Evolutionary conservation across 1,140 invertebrate species (phyloP).

Genomic region (Drosophila carrolli): DNA sequence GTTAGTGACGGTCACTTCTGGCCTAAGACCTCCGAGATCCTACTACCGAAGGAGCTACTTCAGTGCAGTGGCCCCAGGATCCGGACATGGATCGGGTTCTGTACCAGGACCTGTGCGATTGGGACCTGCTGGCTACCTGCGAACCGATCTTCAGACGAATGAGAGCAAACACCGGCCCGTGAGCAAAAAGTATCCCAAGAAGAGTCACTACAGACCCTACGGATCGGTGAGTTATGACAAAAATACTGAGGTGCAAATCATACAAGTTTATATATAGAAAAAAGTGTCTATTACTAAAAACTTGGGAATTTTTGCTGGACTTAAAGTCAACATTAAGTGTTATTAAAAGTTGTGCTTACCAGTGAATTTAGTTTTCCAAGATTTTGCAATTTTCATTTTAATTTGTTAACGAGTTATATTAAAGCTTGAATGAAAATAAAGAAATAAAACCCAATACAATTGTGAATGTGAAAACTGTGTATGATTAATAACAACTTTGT

Average conservation of each 20-base stretch:
- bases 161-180: slow-evolving; percentile 73
- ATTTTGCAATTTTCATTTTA: no score
- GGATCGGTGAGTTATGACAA: slow-evolving; percentile 58
- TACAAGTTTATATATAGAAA: no score
- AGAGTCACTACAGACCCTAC: slow-evolving; percentile 64
- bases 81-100: slow-evolving; percentile 20
- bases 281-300: neutral
- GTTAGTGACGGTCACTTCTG: slow-evolving; percentile 28
- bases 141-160: slow-evolving; percentile 65
- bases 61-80: slow-evolving; percentile 30
- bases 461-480: no score
- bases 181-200: slow-evolving; percentile 71
- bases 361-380: no score
- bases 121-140: slow-evolving; percentile 43
- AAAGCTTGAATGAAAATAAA: no score
- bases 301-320: no score
- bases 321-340: no score
- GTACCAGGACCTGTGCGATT: slow-evolving; percentile 56
- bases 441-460: no score
- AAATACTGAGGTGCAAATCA: neutral
- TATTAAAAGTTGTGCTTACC: no score
- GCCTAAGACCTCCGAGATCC: slow-evolving; percentile 52
- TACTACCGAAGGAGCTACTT: slow-evolving; percentile 67
- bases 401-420: no score
- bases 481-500: no score